Percentiles rank a stretch among this genome's conserved stretches.
phyloP scores from a whole-genome alignment of 2,888 invertebrate genomes.

The Gryllus longicercus region DNA sequence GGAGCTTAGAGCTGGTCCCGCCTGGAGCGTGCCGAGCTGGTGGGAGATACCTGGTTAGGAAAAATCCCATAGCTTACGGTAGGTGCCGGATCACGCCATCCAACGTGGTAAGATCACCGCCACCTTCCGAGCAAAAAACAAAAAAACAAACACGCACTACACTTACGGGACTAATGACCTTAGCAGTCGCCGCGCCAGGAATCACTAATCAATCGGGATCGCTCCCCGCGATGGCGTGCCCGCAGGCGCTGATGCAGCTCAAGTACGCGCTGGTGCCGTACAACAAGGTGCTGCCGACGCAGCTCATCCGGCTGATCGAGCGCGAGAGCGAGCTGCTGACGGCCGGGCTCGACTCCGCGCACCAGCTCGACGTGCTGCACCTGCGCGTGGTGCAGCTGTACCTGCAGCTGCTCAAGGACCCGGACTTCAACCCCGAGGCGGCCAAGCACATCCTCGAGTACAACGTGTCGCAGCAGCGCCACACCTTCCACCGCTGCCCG shows the following conservation, averaged over 20 bases:
- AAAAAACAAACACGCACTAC: too few species aligned
- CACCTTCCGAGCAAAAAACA: too few species aligned
- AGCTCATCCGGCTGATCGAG: slow-evolving; percentile 63
- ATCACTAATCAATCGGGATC: slow-evolving; percentile 43
- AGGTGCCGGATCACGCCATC: too few species aligned
- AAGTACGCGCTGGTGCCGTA: slow-evolving; percentile 54
- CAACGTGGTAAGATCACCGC: too few species aligned
- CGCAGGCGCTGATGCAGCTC: slow-evolving; percentile 56
- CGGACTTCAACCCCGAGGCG: slow-evolving; percentile 58
- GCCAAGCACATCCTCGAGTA: slow-evolving; percentile 46
- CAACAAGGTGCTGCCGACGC: slow-evolving; percentile 42
- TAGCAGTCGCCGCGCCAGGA: too few species aligned
- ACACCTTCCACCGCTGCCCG: not conserved
- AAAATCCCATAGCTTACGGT: too few species aligned
- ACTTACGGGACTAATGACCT: too few species aligned
- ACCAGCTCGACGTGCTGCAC: slow-evolving; percentile 62
- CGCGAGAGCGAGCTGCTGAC: slow-evolving; percentile 70
- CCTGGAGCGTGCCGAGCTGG: too few species aligned
- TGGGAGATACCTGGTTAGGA: too few species aligned
- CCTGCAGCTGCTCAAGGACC: slow-evolving; percentile 56
- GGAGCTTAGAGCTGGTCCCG: too few species aligned
- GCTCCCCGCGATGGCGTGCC: slow-evolving; percentile 35
- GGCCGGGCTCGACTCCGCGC: slow-evolving; percentile 55
- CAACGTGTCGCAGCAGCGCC: slow-evolving; percentile 45
- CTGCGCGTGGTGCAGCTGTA: slow-evolving; percentile 56